Evolutionary conservation across 2,888 invertebrate species (phyloP).

Genomic region (Phorcus lineatus): DNA sequence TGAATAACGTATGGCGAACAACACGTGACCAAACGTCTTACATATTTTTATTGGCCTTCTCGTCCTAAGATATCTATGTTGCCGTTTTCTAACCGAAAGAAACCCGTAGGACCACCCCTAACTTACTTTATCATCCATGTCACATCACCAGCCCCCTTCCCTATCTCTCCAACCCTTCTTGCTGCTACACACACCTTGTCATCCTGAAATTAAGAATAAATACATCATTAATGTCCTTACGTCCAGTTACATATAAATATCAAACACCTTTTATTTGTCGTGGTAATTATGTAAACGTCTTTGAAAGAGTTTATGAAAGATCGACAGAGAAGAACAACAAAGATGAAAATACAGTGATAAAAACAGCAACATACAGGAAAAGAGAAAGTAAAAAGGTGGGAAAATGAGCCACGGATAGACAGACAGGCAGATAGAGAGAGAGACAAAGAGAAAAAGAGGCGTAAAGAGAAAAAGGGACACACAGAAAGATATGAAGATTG

Average conservation of each 20-base stretch:
- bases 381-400: not conserved
- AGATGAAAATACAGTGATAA: not conserved
- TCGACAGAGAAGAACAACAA: not conserved
- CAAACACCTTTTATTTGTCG: too few species aligned
- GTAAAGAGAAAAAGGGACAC: constrained; percentile 13
- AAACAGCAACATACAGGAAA: not conserved
- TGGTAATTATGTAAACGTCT: not conserved
- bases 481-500: constrained; percentile 16
- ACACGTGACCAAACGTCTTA: too few species aligned
- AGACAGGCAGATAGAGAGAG: not conserved
- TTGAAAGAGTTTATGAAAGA: constrained; percentile 1
- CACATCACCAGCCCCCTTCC: not conserved
- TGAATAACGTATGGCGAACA: too few species aligned
- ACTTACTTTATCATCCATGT: not conserved
- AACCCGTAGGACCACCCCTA: too few species aligned
- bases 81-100: too few species aligned
- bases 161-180: not conserved
- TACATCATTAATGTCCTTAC: not conserved
- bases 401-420: not conserved
- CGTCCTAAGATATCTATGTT: too few species aligned
- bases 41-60: too few species aligned
- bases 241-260: too few species aligned
- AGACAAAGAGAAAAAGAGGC: not conserved
- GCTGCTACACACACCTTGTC: not conserved
- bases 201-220: not conserved